phyloP scores from a whole-genome alignment of 2,888 invertebrate genomes.

The Brenthis daphne region DNA sequence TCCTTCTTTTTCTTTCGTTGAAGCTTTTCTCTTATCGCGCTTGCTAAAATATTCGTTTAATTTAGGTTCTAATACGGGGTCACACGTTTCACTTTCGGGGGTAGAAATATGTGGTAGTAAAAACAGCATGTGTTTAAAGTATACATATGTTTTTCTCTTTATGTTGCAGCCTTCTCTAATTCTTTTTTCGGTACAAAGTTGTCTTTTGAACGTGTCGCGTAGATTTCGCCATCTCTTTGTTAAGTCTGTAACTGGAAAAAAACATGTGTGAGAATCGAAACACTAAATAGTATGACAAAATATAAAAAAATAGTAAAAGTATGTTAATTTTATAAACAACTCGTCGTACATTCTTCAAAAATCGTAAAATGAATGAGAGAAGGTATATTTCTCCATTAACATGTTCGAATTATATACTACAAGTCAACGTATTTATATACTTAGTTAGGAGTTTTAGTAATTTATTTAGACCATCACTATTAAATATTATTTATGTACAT shows the following conservation, averaged over 20 bases:
- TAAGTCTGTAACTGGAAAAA: conserved; percentile 47
- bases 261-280: not conserved
- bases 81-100: conserved; percentile 23
- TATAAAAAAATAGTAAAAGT: too few species aligned
- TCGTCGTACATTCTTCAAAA: too few species aligned
- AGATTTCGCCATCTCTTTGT: conserved; percentile 56
- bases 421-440: too few species aligned
- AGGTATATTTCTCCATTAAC: too few species aligned
- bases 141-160: conserved; percentile 51
- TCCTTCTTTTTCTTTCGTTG: conserved; percentile 3
- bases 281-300: too few species aligned
- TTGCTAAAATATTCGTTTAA: conserved; percentile 37
- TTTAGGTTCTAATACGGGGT: conserved; percentile 30
- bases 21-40: conserved; percentile 14
- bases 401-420: too few species aligned
- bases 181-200: conserved; percentile 47
- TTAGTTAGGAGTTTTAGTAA: too few species aligned
- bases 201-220: conserved; percentile 53
- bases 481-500: too few species aligned
- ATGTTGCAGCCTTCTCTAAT: conserved; percentile 42
- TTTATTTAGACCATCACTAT: too few species aligned
- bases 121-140: conserved; percentile 55
- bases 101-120: conserved; percentile 47
- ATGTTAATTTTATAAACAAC: too few species aligned
- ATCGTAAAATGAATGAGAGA: too few species aligned